Evolutionary conservation across 2,888 invertebrate genomes (phyloP).

Genomic region (Salpingus planirostris): DNA sequence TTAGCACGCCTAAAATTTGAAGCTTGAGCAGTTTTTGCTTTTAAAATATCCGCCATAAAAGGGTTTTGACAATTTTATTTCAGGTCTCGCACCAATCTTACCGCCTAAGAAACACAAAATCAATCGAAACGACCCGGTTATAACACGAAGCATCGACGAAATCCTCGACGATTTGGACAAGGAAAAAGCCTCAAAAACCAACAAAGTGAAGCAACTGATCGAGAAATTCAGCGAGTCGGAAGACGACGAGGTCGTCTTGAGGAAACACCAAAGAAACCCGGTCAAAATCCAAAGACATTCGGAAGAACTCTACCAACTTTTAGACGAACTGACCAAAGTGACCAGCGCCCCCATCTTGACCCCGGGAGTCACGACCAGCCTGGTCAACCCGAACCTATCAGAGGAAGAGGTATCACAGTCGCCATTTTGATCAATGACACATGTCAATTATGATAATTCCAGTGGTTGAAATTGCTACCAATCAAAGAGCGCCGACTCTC

Average conservation of each 20-base stretch:
- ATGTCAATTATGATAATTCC: conserved; percentile 12
- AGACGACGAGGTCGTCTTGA: conserved; percentile 18
- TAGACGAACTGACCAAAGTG: conserved; percentile 38
- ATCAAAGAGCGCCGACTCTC: conserved; percentile 31
- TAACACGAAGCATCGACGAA: conserved; percentile 31
- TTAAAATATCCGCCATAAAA: too few species aligned
- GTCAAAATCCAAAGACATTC: conserved; percentile 22
- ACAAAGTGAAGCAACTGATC: conserved; percentile 30
- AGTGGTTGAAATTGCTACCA: conserved; percentile 33
- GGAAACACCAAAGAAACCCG: conserved; percentile 10
- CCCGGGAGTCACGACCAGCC: conserved; percentile 37
- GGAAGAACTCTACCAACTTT: conserved; percentile 33
- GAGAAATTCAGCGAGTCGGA: conserved; percentile 31
- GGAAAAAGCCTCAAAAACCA: conserved; percentile 20
- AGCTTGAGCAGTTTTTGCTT: too few species aligned
- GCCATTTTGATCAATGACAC: too few species aligned
- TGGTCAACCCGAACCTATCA: conserved; percentile 26
- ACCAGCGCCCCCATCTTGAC: conserved; percentile 38
- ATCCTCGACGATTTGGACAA: conserved; percentile 33
- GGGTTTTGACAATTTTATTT: too few species aligned
- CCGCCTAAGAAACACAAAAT: too few species aligned
- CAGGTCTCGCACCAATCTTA: too few species aligned
- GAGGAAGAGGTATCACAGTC: conserved; percentile 27
- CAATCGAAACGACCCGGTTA: conserved; percentile 16
- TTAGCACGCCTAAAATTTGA: too few species aligned